phyloP scores from a whole-genome alignment of 1,140 invertebrate genomes.

The Campoletis sonorensis region DNA sequence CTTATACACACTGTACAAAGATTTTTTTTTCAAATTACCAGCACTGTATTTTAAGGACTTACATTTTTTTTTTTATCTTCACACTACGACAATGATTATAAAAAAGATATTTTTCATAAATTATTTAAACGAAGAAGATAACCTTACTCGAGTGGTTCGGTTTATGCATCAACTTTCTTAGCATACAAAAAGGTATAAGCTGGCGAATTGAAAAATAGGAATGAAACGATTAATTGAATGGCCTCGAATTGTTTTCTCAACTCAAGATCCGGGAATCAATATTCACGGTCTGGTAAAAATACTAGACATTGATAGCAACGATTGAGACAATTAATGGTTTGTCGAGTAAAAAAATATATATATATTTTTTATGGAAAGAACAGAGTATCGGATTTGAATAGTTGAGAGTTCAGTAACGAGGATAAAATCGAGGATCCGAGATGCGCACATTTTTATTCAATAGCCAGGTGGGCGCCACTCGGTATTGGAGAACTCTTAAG shows the following conservation, averaged over 20 bases:
- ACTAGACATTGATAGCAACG: neutral
- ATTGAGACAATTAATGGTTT: conserved; percentile 16
- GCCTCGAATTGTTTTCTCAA: neutral
- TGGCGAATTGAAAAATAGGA: neutral
- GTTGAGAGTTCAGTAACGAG: neutral
- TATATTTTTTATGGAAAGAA: neutral
- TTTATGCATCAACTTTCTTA: neutral
- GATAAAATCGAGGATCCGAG: neutral
- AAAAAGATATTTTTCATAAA: no score
- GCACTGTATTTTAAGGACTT: no score
- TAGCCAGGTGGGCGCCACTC: neutral
- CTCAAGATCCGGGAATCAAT: neutral
- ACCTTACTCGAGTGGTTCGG: no score
- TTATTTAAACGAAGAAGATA: no score
- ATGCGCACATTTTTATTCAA: neutral
- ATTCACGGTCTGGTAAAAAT: neutral
- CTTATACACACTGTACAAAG: no score
- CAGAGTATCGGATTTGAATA: neutral
- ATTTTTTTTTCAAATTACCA: no score
- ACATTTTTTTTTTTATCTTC: no score
- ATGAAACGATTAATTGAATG: neutral
- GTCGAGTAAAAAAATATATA: neutral
- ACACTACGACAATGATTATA: no score
- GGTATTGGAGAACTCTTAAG: no score
- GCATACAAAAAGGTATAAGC: neutral